Base-by-base conservation (phyloP, 2,888 invertebrate species). In the Andrena camellia region DNA sequence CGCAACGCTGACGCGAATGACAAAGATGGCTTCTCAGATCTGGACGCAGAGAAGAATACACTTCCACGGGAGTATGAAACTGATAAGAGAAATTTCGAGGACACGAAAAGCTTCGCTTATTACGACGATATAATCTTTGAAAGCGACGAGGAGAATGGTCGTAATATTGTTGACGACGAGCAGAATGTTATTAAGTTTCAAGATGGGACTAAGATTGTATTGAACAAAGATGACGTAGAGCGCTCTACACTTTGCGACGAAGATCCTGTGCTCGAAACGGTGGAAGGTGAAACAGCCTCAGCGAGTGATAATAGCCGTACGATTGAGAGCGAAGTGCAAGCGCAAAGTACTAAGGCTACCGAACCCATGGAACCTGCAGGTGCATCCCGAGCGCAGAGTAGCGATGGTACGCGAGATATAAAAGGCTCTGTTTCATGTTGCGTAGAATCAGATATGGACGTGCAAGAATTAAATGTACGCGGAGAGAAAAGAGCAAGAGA, bases 91-190 rank as follows among this genome's bases (percentile, higher is more conserved):
- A 70, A 20, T 23, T 35, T 70, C 8, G 75, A 83, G 23, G 79
- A 85, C 29, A n/a, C 77, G 0, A 84, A 78, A 29, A 63, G 48
- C 33, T 70, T 71, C 8, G 54, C 31, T 6, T 48, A 63, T 31
- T 66, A 42, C 2, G 74, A 84, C 0, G 63, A 71, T 23, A 64
- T 70, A n/a, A 69, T 63, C 8, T 80, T 76, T 1, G 86, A 90
- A 69, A 84, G 75, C 35, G 88, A 86, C 7, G 83, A 76, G 8
- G 86, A 90, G 17, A 77, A 64, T 4, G 71, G 57, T 62, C 74
- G 67, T 6, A 79, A 80, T 29, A 35, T 70, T n/a, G 73, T 74
- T 1, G 80, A 88, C 23, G 83, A 88, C 2, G 83, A 93, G 85
- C 84, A 79, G 29, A 81, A 86, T 78, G 69, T 76, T n/a, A 85